Evolutionary conservation across 2,113 vertebrate species (phyloP).

Genomic region (Aegithalos caudatus): DNA sequence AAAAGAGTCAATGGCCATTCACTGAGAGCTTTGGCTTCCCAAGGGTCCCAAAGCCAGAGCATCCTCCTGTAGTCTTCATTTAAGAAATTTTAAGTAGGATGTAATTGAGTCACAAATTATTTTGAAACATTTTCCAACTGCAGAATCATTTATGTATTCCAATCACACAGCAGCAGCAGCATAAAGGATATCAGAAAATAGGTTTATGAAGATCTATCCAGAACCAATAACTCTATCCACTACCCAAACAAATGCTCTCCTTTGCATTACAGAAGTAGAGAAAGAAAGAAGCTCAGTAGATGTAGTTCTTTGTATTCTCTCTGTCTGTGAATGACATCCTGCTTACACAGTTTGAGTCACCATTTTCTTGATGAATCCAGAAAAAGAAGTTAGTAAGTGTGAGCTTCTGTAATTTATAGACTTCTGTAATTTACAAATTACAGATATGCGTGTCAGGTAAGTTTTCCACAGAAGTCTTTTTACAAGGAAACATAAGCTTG

Average conservation of each 20-base stretch:
- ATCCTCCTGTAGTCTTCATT: not conserved
- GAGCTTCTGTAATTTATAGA: not conserved
- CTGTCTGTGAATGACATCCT: not conserved
- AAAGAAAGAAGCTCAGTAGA: not conserved
- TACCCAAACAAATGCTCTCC: not conserved
- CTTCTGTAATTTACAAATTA: no score
- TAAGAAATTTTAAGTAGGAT: not conserved
- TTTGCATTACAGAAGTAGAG: not conserved
- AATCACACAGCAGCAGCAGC: not conserved
- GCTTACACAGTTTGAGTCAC: not conserved
- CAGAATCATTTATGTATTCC: not conserved
- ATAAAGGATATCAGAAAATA: not conserved
- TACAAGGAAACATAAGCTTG: not conserved
- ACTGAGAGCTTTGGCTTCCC: not conserved
- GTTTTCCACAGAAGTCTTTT: not conserved
- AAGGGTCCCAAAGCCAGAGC: not conserved
- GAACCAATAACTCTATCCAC: rapidly evolving
- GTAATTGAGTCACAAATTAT: not conserved
- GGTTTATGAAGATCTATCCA: not conserved
- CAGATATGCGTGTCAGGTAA: not conserved
- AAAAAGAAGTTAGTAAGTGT: not conserved
- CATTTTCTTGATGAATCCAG: not conserved
- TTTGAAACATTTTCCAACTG: not conserved
- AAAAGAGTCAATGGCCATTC: not conserved
- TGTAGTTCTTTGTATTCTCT: not conserved